Evolutionary conservation across 2,888 invertebrate species (phyloP).

Genomic region (Gastracanthus pulcherrimus): DNA sequence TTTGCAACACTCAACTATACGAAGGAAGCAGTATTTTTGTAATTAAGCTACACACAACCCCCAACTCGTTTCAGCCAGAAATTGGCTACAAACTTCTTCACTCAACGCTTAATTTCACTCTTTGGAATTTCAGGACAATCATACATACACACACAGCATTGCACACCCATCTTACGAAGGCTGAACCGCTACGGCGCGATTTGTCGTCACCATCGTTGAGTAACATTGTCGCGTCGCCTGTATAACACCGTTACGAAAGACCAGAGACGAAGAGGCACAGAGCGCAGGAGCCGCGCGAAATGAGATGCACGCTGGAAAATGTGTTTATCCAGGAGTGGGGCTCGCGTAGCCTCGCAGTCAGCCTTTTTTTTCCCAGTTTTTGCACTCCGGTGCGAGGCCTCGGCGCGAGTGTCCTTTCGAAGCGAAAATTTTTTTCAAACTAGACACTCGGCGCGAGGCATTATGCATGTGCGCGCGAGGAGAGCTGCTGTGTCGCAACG

Average conservation of each 20-base stretch:
- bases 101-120: neutral
- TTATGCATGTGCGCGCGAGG: slow-evolving; percentile 23
- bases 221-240: slow-evolving; percentile 18
- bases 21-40: no score
- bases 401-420: neutral
- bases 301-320: slow-evolving; percentile 16
- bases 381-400: neutral
- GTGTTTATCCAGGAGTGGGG: neutral
- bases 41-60: no score
- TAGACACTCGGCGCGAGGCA: neutral
- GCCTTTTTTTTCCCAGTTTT: neutral
- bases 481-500: slow-evolving; percentile 14
- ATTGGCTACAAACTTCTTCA: no score
- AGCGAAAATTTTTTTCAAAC: neutral
- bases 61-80: no score
- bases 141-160: neutral
- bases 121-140: neutral
- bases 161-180: neutral
- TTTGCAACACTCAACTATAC: no score
- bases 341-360: neutral
- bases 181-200: neutral
- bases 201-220: slow-evolving; percentile 17
- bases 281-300: slow-evolving; percentile 12
- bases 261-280: neutral
- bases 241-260: slow-evolving; percentile 14